Evolutionary conservation across 2,888 invertebrate genomes (phyloP).

Genomic region (Tenthredo notha): DNA sequence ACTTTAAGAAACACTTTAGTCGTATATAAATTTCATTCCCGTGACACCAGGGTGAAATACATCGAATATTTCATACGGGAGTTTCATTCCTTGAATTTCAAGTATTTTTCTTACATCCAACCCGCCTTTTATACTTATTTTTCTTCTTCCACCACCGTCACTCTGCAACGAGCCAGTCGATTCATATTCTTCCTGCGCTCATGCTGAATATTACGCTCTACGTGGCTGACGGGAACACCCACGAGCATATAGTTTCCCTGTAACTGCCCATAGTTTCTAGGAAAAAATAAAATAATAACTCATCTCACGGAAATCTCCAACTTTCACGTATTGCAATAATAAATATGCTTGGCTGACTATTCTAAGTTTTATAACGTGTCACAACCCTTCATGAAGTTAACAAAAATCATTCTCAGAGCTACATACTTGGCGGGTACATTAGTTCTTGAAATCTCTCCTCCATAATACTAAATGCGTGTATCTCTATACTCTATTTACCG

Average conservation of each 20-base stretch:
- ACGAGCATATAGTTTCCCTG: neutral
- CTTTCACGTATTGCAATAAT: neutral
- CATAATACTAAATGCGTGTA: no score
- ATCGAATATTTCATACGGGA: slow-evolving; percentile 72
- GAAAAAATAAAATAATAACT: neutral
- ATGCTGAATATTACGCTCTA: slow-evolving; percentile 42
- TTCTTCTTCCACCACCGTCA: neutral
- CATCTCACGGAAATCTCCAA: neutral
- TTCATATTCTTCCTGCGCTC: slow-evolving; percentile 47
- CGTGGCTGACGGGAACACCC: slow-evolving; percentile 19
- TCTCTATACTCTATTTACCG: no score
- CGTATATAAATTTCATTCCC: slow-evolving; percentile 64
- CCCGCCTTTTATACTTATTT: neutral
- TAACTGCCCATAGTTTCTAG: neutral
- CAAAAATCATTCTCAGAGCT: no score
- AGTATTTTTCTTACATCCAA: slow-evolving; percentile 53
- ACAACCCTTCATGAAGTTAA: no score
- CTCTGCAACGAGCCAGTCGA: slow-evolving; percentile 28
- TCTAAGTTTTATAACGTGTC: no score
- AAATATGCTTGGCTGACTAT: no score
- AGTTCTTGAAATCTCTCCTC: no score
- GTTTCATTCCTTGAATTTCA: slow-evolving; percentile 66
- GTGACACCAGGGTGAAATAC: slow-evolving; percentile 60
- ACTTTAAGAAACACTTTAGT: slow-evolving; percentile 63
- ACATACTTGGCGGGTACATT: no score